These are phyloP conservation scores for Leucoraja ocellata DNA, from an alignment of 2,797 vertebrate genomes.

Conservation along the genomic window DNA sequence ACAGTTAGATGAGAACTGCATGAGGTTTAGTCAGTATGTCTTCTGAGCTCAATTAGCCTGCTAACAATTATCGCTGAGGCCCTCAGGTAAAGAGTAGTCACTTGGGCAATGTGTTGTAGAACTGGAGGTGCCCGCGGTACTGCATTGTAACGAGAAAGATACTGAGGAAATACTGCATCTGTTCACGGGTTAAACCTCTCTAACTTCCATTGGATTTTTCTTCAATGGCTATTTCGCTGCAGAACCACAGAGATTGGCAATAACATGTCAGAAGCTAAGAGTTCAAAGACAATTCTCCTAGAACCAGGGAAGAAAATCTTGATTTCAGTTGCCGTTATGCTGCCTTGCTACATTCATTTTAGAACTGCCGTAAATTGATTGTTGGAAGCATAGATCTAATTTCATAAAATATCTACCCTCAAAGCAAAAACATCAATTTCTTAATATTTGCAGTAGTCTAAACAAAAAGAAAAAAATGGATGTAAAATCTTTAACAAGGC, in stretches of 20 bases:
- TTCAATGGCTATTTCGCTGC: background rate
- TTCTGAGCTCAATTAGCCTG: background rate
- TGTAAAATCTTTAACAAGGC: background rate
- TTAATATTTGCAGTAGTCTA: background rate
- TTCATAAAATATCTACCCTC: background rate
- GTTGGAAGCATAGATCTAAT: background rate
- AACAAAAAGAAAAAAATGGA: background rate
- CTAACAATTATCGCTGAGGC: background rate
- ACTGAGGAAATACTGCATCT: background rate
- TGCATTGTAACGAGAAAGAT: background rate
- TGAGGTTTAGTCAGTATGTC: background rate
- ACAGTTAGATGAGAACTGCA: background rate
- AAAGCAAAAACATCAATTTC: background rate
- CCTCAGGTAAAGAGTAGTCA: background rate
- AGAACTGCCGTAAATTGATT: background rate
- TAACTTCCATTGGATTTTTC: background rate
- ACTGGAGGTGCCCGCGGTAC: background rate
- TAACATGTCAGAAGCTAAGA: background rate
- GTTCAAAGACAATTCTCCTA: background rate
- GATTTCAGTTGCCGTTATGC: background rate
- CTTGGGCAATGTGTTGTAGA: background rate
- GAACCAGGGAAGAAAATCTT: background rate
- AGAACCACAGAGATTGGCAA: background rate
- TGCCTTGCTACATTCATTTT: background rate
- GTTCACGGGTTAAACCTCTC: background rate